Evolutionary conservation across 2,797 vertebrate genomes (phyloP).

Genomic region (Morelia viridis): DNA sequence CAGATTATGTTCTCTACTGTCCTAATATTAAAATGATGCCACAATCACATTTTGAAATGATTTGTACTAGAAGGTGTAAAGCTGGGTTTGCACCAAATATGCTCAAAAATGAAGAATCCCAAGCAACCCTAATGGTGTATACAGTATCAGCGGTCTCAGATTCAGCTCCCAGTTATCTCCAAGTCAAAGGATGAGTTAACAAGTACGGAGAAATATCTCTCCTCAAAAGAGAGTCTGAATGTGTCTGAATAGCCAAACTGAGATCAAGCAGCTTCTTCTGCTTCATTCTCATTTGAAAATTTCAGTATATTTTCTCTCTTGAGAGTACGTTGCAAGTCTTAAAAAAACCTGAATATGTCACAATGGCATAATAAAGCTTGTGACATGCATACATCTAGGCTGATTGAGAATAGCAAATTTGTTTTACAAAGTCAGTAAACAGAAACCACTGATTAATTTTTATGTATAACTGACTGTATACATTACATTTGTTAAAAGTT

Average conservation of each 20-base stretch:
- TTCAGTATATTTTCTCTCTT: not conserved
- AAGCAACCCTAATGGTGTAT: not conserved
- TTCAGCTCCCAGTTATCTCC: not conserved
- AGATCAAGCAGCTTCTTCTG: not conserved
- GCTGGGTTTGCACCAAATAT: not conserved
- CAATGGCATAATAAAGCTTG: not conserved
- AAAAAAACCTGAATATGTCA: not conserved
- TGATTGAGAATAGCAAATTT: not conserved
- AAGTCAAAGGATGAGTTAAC: not conserved
- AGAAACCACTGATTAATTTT: not conserved
- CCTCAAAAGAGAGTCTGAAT: not conserved
- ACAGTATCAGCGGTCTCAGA: not conserved
- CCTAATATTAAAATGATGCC: constrained; percentile 5
- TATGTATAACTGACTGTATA: not conserved
- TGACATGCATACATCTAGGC: not conserved
- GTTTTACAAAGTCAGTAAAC: constrained; percentile 23
- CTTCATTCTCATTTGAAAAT: not conserved
- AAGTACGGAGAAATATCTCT: not conserved
- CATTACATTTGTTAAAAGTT: not conserved
- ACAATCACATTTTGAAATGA: not conserved
- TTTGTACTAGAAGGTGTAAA: not conserved
- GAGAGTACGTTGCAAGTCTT: not conserved
- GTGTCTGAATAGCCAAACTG: not conserved
- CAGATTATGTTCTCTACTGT: not conserved
- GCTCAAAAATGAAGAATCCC: not conserved